These are phyloP conservation scores for Mongoloraphidia duomilia DNA, from an alignment of 2,888 invertebrate genomes.

Conservation along the genomic window DNA sequence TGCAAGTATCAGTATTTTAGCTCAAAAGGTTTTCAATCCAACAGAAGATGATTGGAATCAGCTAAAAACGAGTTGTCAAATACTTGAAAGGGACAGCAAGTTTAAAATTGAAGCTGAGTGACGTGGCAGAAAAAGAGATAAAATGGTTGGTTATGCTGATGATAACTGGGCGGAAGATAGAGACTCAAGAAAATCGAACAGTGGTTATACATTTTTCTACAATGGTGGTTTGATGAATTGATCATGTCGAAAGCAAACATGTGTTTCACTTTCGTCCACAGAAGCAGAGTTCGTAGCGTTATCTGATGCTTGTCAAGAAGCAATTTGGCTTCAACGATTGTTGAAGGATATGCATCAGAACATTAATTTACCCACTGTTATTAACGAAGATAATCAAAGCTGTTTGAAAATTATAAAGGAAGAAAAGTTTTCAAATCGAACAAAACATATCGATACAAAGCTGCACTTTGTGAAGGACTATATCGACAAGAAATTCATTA, in stretches of 20 bases:
- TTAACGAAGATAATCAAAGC: conserved; percentile 19
- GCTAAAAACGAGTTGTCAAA: conserved; percentile 16
- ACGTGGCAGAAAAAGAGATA: neutral
- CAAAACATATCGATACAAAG: conserved; percentile 15
- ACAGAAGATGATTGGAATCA: conserved; percentile 18
- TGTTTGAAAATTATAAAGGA: conserved; percentile 15
- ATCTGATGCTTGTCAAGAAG: conserved; percentile 6
- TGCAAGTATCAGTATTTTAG: conserved; percentile 15
- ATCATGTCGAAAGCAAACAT: conserved; percentile 7
- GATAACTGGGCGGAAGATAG: neutral
- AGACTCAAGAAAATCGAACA: conserved; percentile 3
- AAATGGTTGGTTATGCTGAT: too few relatives aligned
- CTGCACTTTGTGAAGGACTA: conserved; percentile 7
- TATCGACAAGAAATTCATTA: conserved; percentile 7
- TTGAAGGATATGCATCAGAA: conserved; percentile 12
- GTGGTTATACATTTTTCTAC: conserved; percentile 7
- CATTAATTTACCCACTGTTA: conserved; percentile 6
- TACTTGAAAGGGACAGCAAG: conserved; percentile 16
- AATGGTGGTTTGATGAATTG: conserved; percentile 7
- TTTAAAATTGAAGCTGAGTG: conserved; percentile 9
- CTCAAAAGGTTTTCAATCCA: conserved; percentile 17
- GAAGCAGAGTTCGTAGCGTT: conserved; percentile 18
- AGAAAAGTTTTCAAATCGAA: conserved; percentile 14
- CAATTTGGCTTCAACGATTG: conserved; percentile 7
- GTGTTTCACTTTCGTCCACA: conserved; percentile 14